A percentile compares a stretch with the other conserved stretches of the same genome.
phyloP scores from a whole-genome alignment of 2,888 invertebrate genomes.

The Dicyrtomina minuta region DNA sequence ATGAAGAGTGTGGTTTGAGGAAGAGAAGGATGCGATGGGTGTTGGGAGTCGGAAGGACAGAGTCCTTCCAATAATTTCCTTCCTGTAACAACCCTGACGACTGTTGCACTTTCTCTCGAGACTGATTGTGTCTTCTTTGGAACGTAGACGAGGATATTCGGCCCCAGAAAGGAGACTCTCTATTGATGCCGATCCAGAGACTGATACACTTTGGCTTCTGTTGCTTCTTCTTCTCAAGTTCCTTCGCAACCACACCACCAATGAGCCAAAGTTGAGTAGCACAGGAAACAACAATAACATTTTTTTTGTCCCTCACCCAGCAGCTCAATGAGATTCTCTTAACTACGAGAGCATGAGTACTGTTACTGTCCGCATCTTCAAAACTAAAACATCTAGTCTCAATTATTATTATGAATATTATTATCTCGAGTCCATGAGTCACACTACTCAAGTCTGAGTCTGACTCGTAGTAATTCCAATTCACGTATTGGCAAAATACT shows the following conservation, averaged over 20 bases:
- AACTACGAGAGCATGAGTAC: too few relatives aligned
- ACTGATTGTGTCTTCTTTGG: neutral
- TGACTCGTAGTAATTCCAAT: too few relatives aligned
- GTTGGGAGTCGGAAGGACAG: neutral
- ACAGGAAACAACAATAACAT: constrained; percentile 13
- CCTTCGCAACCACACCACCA: constrained; percentile 8
- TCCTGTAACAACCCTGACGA: neutral
- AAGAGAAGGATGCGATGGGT: neutral
- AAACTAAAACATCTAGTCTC: too few relatives aligned
- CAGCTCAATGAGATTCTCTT: neutral
- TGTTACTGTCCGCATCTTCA: too few relatives aligned
- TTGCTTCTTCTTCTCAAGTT: constrained; percentile 13
- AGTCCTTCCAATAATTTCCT: constrained; percentile 12
- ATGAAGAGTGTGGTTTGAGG: neutral
- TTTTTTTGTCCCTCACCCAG: constrained; percentile 13
- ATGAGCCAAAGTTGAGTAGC: constrained; percentile 17
- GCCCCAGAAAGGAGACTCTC: too few relatives aligned
- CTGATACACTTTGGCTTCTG: neutral
- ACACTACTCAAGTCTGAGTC: too few relatives aligned
- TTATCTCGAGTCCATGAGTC: too few relatives aligned
- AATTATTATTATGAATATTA: too few relatives aligned
- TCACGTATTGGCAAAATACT: too few relatives aligned
- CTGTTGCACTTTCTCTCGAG: neutral
- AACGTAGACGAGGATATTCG: too few relatives aligned
- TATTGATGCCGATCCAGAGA: too few relatives aligned